Conservation (phyloP, 2,888 invertebrate species). For the Leptopterna dolabrata region DNA sequence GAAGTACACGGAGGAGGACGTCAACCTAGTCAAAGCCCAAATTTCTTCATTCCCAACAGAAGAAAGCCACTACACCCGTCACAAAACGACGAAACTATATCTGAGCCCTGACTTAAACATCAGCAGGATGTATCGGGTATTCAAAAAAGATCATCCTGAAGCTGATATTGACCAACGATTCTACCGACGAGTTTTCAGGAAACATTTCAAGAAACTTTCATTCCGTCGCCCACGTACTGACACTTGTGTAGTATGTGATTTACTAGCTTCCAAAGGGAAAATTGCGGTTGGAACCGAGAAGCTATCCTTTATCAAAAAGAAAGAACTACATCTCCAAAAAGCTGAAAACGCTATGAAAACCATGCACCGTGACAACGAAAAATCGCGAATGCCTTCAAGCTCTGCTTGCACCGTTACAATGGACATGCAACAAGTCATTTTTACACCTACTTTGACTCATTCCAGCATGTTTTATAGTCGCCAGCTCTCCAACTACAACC, state of each 20-base stretch:
- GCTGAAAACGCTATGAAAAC: no score
- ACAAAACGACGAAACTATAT: conserved; percentile 19
- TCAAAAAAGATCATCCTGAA: no score
- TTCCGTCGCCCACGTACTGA: no score
- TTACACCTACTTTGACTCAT: conserved; percentile 64
- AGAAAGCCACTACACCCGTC: conserved; percentile 58
- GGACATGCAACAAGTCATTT: conserved; percentile 63
- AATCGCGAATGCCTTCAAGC: conserved; percentile 8
- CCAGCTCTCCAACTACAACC: conserved; percentile 63
- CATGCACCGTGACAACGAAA: conserved; percentile 45
- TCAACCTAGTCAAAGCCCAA: conserved; percentile 7
- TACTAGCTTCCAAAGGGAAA: no score
- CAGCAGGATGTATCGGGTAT: no score
- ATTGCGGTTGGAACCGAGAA: no score
- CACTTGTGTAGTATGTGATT: no score
- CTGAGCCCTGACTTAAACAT: conserved; percentile 26
- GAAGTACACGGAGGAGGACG: conserved; percentile 25
- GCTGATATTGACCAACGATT: no score
- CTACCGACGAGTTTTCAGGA: no score
- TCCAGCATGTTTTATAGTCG: conserved; percentile 64
- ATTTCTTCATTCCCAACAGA: conserved; percentile 48
- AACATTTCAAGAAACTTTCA: no score
- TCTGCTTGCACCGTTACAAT: conserved; percentile 18
- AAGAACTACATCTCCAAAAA: no score
- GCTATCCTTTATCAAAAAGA: no score